Base-by-base conservation (phyloP, 2,888 invertebrate species). In the Coenonympha glycerion region DNA sequence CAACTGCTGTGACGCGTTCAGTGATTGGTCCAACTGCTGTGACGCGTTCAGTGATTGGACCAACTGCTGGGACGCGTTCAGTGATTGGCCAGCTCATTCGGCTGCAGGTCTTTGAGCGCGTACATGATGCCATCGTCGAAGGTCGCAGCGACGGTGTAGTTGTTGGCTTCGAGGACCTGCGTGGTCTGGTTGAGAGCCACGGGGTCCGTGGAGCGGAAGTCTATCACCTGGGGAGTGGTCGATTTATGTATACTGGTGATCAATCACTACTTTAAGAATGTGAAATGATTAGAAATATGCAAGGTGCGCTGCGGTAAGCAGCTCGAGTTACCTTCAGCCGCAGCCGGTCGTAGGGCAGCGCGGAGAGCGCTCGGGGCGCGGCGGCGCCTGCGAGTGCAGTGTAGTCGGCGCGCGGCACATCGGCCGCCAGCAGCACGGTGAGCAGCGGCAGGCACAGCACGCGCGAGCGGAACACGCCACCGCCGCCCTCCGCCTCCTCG, bases 371-470 rank as follows among this genome's bases (percentile, higher is more conserved):
- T 0, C 71, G 56, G 37, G 70, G 65, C 3, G 64, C 75, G 28
- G 55, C 83, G 19, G 79, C 81, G 0, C 91, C 89, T 54, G 90
- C 91, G 55, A 95, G 83, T 69, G 92, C 90, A 60, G 95, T 85
- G 70, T 92, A 91, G 78, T 93, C 90, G 18, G 94, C 89, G 30
- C 80, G 83, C 6, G 92, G 89, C 40, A 91, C 89, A 68, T 93
- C 92, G 57, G 92, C 92, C 39, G 95, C 95, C 63, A 93, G 79
- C 73, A 95, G 87, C 56, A 95, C 88, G 1, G 95, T 94, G 73
- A 92, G 93, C 55, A 96, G 87, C 49, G 95, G 95, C 72, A 95
- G 94, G 79, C 95, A 95, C 71, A 94, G 93, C 56, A 95, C 92
- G 63, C 94, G 90, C 26, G 93, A 92, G 42, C 90, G 88, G 75